These are phyloP conservation scores for Diachrysia chrysitis DNA, from an alignment of 2,888 invertebrate genomes.

Conservation along the genomic window DNA sequence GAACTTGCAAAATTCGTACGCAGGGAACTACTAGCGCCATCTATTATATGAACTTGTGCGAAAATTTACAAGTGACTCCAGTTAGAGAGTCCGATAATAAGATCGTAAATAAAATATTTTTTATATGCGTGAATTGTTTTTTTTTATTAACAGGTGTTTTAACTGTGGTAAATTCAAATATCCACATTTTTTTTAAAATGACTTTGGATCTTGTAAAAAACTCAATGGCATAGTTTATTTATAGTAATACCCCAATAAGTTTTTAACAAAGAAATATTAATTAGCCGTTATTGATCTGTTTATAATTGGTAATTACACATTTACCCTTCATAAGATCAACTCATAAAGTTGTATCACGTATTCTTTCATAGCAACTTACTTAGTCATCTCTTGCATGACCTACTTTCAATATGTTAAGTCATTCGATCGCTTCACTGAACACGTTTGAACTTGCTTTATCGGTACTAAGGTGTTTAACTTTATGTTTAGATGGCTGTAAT, in stretches of 20 bases:
- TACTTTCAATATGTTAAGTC: constrained; percentile 64
- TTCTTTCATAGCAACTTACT: constrained; percentile 49
- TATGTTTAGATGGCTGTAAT: constrained; percentile 23
- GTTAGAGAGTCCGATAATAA: neutral
- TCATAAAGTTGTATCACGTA: constrained; percentile 26
- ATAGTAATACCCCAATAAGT: neutral
- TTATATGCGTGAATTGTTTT: no score
- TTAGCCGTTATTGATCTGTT: neutral
- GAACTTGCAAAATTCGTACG: neutral
- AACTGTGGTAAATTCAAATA: no score
- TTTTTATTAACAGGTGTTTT: no score
- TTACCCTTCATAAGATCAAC: constrained; percentile 29
- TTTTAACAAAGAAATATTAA: neutral
- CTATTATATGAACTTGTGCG: constrained; percentile 48
- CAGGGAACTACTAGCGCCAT: constrained; percentile 66
- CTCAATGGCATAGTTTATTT: no score
- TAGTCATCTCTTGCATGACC: constrained; percentile 70
- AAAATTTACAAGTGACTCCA: neutral
- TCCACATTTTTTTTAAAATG: no score
- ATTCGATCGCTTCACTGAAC: constrained; percentile 56
- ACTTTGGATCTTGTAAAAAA: no score
- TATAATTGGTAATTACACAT: constrained; percentile 27
- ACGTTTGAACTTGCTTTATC: constrained; percentile 64
- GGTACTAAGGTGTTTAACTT: constrained; percentile 36
- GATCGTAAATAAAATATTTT: no score